Evolutionary conservation across 2,113 vertebrate genomes (phyloP), one percentile per base, ranked within the genome.

Genomic region (Rhinichthys klamathensis): DNA sequence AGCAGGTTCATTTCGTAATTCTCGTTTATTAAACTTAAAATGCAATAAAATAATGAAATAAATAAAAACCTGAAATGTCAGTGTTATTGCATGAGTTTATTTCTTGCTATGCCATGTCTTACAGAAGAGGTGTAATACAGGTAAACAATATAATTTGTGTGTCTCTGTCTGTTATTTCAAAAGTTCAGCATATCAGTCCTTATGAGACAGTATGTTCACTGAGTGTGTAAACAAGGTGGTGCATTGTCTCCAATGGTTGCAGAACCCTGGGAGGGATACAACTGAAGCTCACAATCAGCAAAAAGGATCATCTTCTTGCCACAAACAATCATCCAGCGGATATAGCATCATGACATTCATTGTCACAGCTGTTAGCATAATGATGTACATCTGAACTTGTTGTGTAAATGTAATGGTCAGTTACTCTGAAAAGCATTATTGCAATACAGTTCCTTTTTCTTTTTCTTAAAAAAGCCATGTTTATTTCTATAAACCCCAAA

Each of bases 391-490:
- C 8, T 76, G 18, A 74, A n/a, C 3, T 3, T 41, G 41, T 75
- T 70, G 9, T 77, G 23, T 27, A 30, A 76, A 82, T 56, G 54
- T 44, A 82, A 86, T 81, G 88, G 46, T 44, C 73, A 79, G 1
- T 80, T 65, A 77, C 82, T 82, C 76, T 85, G 74, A 72, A 81
- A 82, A 72, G 38, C 41, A 58, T 86, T 86, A 84, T 78, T 89
- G 85, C 70, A 84, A 78, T 38, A 69, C 63, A 51, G 10, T n/a
- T 44, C 63, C 27, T 75, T 61, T 73, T 41, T 73, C 21, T 41
- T 79, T 10, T 41, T 15, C 18, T 54, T 30, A 80, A 70, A 61
- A 78, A 86, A 85, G 4, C 6, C 41, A 69, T 41, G 21, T 54
- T 30, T 25, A 30, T 49, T 72, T 78, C 8, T 67, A 77, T 35